Evolutionary conservation across 2,888 invertebrate genomes (phyloP).

Genomic region (Xestia sexstrigata): DNA sequence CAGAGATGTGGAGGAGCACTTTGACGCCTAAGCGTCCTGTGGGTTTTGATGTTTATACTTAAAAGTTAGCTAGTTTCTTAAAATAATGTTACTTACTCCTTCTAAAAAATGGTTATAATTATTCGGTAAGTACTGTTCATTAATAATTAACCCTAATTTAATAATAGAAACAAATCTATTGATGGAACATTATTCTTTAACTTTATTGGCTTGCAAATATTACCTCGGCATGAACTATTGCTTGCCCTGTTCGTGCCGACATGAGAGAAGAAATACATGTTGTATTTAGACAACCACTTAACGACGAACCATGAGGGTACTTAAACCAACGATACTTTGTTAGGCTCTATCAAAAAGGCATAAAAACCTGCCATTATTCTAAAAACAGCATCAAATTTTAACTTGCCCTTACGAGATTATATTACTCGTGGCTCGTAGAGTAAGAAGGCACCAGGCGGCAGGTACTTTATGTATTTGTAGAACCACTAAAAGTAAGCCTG

Average conservation of each 20-base stretch:
- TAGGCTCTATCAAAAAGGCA: constrained; percentile 6
- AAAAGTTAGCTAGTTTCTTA: too few species aligned
- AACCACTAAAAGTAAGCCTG: constrained; percentile 22
- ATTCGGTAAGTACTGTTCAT: too few species aligned
- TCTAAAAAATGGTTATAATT: too few species aligned
- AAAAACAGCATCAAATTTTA: constrained; percentile 7
- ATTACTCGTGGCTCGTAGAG: constrained; percentile 2
- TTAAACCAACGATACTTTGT: constrained; percentile 5
- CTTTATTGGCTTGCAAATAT: neutral
- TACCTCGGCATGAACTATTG: neutral
- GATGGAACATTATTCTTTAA: neutral
- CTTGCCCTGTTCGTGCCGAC: neutral
- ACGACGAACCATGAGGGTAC: neutral
- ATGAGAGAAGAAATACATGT: neutral
- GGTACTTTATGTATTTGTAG: constrained; percentile 20
- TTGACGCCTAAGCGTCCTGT: too few species aligned
- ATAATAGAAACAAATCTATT: neutral
- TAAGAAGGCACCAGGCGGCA: constrained; percentile 4
- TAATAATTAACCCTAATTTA: too few species aligned
- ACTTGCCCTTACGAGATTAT: constrained; percentile 23
- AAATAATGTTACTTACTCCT: too few species aligned
- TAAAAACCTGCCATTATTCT: constrained; percentile 10
- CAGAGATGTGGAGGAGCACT: too few species aligned
- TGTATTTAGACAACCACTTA: neutral
- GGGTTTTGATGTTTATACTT: too few species aligned